Percentiles rank a stretch among this genome's conserved stretches.
Conservation (phyloP, 2,888 invertebrate genomes). For the Parthenolecanium corni region DNA sequence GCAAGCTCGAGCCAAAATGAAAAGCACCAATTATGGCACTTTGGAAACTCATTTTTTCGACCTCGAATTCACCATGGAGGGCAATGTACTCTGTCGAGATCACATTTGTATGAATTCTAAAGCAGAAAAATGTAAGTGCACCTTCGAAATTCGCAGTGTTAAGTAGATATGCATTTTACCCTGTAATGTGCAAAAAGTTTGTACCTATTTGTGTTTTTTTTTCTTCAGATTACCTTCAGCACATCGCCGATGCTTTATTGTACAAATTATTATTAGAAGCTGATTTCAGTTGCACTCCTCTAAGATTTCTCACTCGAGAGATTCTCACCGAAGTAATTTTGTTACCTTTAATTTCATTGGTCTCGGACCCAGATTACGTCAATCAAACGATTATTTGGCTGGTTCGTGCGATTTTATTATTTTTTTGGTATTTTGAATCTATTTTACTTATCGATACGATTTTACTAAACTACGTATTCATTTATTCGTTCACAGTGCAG, state of each 20-base stretch:
- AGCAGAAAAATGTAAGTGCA: conserved; percentile 48
- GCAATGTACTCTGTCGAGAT: conserved; percentile 64
- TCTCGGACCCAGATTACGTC: conserved; percentile 83
- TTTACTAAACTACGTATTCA: not conserved
- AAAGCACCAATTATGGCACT: conserved; percentile 35
- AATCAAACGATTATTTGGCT: conserved; percentile 80
- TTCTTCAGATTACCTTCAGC: conserved; percentile 60
- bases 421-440: not conserved
- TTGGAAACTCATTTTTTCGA: conserved; percentile 77
- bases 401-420: conserved; percentile 46
- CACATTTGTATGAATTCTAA: conserved; percentile 59
- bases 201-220: conserved; percentile 24
- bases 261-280: conserved; percentile 72
- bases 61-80: conserved; percentile 75
- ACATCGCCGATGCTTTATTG: conserved; percentile 68
- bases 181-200: not conserved
- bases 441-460: no score
- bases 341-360: conserved; percentile 54
- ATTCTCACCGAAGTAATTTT: conserved; percentile 62
- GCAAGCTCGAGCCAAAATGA: conserved; percentile 52
- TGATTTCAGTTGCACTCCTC: conserved; percentile 70
- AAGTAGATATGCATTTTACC: not conserved
- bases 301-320: conserved; percentile 64
- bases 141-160: not conserved
- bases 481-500: conserved; percentile 56